Conservation (phyloP, 2,113 vertebrate species). For the Stigmatopora argus region DNA sequence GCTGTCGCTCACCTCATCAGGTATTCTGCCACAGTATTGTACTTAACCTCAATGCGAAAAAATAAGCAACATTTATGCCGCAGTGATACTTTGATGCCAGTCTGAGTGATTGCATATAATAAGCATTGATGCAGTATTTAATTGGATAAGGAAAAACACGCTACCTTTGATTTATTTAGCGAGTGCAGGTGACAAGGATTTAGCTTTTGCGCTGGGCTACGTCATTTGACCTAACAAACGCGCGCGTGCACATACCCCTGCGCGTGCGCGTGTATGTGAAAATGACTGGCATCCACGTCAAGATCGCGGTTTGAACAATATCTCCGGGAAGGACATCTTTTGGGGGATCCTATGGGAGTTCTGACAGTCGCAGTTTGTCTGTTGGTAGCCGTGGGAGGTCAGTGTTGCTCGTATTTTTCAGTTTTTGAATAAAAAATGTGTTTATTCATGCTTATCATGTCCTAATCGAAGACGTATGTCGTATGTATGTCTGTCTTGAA, state of each 20-base stretch:
- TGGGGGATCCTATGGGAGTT: conserved; percentile 51
- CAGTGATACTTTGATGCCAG: background rate
- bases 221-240: conserved; percentile 45
- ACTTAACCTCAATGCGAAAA: background rate
- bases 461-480: background rate
- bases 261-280: conserved; percentile 21
- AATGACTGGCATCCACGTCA: conserved; percentile 15
- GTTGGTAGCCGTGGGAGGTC: conserved; percentile 59
- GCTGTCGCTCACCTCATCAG: background rate
- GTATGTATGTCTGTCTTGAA: background rate
- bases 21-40: background rate
- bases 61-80: background rate
- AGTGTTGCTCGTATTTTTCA: conserved; percentile 12
- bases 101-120: background rate
- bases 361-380: conserved; percentile 40
- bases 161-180: background rate
- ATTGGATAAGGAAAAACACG: background rate
- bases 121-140: background rate
- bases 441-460: background rate
- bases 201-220: conserved; percentile 8
- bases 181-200: background rate
- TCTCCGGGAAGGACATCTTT: conserved; percentile 37
- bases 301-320: conserved; percentile 54
- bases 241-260: conserved; percentile 12
- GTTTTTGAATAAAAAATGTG: background rate